Evolutionary conservation across 2,113 vertebrate species (phyloP), one percentile per base, ranked within the genome.

Genomic region (Craseonycteris thonglongyai): DNA sequence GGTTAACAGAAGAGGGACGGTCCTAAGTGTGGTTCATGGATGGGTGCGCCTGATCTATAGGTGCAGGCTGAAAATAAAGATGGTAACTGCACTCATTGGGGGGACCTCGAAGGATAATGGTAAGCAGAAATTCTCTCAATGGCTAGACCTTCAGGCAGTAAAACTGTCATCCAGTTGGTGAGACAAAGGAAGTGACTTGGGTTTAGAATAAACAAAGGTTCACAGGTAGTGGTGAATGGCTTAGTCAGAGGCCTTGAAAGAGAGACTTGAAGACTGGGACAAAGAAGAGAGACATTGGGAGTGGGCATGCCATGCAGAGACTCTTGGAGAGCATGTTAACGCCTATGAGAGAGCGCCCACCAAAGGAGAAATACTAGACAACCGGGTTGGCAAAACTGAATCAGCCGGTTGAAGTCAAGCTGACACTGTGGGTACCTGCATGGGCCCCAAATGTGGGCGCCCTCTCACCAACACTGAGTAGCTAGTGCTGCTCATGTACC

Each of bases 361-460:
- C 21, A 6, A 33, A 13, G 49, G 88, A 76, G 42, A 58, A 65
- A 26, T 18, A 2, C 22, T 56, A 19, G 63, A 42, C 11, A 65
- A 54, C 18, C 71, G n/a, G 5, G 38, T 38, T 6, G 61, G 38
- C 11, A 7, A 69, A 79, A 38, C 3, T 14, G 35, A 61, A 24
- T 3, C 58, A 38, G 8, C 33, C 42, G 12, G 63, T 16, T 49
- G 61, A 49, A 51, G n/a, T 40, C 49, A 45, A 47, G n/a, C 12
- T 2, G 19, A 14, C 6, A 45, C 58, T 22, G 6, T 40, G n/a
- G n/a, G n/a, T n/a, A n/a, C n/a, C 5, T 0, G 0, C 28, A 1
- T 47, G 63, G 59, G 8, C 51, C 72, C 45, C n/a, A 5, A 58
- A 42, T 4, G 1, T 14, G 6, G 14, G 21, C 2, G 51, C 30